Conservation (phyloP, 2,888 invertebrate genomes). For the Ganaspis brasiliensis region DNA sequence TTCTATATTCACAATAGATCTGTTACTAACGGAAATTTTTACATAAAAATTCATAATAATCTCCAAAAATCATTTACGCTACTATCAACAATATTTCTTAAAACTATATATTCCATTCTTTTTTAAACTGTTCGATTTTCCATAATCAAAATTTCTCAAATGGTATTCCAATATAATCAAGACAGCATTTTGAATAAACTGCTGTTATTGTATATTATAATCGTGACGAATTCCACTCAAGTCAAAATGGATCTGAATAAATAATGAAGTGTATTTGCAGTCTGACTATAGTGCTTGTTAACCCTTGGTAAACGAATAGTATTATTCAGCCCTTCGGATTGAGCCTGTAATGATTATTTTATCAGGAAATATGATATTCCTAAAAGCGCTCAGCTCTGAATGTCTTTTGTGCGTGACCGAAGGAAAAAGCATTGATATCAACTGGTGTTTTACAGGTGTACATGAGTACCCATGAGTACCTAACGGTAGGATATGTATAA, state of each 20-base stretch:
- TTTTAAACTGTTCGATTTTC: no score
- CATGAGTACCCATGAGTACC: slow-evolving; percentile 38
- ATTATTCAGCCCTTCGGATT: neutral
- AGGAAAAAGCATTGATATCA: slow-evolving; percentile 33
- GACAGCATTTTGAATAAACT: no score
- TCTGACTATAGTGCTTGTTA: neutral
- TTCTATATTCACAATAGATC: no score
- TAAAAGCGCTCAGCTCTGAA: neutral
- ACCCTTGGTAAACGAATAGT: neutral
- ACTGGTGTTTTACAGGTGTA: slow-evolving; percentile 41
- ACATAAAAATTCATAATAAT: no score
- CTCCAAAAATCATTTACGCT: no score
- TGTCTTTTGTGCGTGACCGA: slow-evolving; percentile 7
- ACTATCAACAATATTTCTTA: no score
- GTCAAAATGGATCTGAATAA: neutral
- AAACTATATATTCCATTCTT: no score
- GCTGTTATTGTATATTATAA: neutral
- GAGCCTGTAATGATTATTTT: neutral
- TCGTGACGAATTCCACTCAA: neutral
- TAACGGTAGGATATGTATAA: slow-evolving; percentile 41
- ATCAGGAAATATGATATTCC: slow-evolving; percentile 17
- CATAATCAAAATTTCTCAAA: no score
- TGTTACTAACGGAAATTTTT: no score
- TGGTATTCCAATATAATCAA: no score
- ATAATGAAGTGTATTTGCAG: neutral